Evolutionary conservation across 2,888 invertebrate genomes (phyloP), one percentile per base, ranked within the genome.

Genomic region (Atethmia centrago): DNA sequence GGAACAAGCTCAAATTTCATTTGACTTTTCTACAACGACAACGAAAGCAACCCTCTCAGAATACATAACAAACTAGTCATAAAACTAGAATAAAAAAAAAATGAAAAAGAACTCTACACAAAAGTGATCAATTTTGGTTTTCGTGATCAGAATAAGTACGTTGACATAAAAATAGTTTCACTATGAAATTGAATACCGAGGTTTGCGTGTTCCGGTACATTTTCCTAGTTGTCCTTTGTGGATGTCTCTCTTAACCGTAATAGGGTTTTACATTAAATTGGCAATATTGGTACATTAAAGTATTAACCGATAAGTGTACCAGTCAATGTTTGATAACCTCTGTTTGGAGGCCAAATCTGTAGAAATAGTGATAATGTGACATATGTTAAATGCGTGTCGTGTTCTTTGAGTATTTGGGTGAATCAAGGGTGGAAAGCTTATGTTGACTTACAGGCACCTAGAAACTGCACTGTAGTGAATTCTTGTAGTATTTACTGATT

Each of bases 181-280:
- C 92, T 94, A 94, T 93, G 93, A 94, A 94, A 95, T 95, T 95
- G 94, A 95, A 94, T 94, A 93, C 86, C 88, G 88, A 85, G 71
- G 90, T 90, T 95, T 90, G 95, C 95, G 95, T 95, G 95, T 87
- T 81, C 78, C 68, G 81, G 78, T 91, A 90, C 91, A 94, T 93
- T 94, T 92, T 88, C 90, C 85, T 84, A 90, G 90, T 89, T 89
- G 88, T 89, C 90, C 89, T 84, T 89, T 86, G 87, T 89, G 93
- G 90, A 93, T 93, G 94, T 95, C 94, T 95, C 92, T 94, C 93
- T 94, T 90, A 88, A 86, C 88, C 87, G 77, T 94, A 92, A 93
- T 92, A 88, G 92, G 90, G 89, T 88, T 86, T 85, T 90, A 89
- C 92, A 93, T 92, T 94, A 94, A 93, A 93, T 94, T 94, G 93